A percentile compares a stretch with the other conserved stretches of the same genome.
phyloP scores from a whole-genome alignment of 2,113 vertebrate species.

The Progne subis region DNA sequence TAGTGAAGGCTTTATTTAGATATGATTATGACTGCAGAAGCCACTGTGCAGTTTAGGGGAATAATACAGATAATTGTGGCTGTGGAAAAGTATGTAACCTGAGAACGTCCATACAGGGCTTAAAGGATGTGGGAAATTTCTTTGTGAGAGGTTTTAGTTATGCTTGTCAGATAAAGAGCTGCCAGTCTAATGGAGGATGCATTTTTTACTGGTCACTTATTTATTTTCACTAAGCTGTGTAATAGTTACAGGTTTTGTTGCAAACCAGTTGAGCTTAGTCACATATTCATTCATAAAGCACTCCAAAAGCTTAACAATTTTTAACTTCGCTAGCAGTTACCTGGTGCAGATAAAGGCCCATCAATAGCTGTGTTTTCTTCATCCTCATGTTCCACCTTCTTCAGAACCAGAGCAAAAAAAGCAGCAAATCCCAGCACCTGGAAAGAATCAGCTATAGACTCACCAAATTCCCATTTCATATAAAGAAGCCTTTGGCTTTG shows the following conservation, averaged over 20 bases:
- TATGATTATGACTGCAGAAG: not conserved
- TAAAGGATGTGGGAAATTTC: not conserved
- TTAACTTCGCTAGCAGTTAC: slow-evolving; percentile 41
- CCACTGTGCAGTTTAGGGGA: not conserved
- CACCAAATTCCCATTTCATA: not conserved
- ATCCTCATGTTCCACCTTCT: slow-evolving; percentile 88
- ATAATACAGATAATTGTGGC: not conserved
- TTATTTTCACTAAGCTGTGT: not conserved
- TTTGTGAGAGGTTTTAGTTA: not conserved
- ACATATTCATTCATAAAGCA: not conserved
- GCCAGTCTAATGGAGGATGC: not conserved
- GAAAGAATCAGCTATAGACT: not conserved
- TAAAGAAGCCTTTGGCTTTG: not conserved
- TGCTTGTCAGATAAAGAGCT: not conserved
- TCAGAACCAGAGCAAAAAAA: slow-evolving; percentile 93
- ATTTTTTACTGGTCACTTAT: not conserved
- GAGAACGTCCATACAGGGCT: not conserved
- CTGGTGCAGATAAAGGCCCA: slow-evolving; percentile 54
- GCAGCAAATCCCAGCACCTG: slow-evolving; percentile 95
- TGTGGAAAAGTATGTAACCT: not conserved
- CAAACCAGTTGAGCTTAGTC: not conserved
- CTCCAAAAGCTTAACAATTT: not conserved
- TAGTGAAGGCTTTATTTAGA: not conserved
- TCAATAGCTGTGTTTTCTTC: slow-evolving; percentile 60
- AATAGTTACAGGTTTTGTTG: not conserved